Evolutionary conservation across 2,113 vertebrate genomes (phyloP).

Genomic region (Rhea pennata): DNA sequence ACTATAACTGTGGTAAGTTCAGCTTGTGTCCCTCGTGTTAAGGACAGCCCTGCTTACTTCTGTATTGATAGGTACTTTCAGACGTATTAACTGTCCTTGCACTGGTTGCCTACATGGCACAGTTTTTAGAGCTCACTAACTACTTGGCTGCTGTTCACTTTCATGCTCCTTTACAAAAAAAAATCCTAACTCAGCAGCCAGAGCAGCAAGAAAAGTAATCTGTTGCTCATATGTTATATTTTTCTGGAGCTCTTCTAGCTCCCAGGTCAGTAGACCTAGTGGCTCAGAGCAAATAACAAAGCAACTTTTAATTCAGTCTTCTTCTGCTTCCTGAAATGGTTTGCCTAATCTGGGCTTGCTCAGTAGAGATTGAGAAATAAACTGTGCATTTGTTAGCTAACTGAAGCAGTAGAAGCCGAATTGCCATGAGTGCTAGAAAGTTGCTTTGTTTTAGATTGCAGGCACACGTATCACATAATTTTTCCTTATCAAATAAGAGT

Average conservation of each 20-base stretch:
- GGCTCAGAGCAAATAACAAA: neutral
- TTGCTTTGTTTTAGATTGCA: neutral
- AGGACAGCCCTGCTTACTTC: neutral
- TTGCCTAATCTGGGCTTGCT: neutral
- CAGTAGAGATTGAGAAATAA: neutral
- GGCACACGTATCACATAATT: fast-evolving
- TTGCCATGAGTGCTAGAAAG: neutral
- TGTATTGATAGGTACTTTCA: neutral
- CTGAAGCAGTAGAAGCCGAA: neutral
- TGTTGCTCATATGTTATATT: neutral
- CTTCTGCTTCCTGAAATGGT: neutral
- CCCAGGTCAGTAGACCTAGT: neutral
- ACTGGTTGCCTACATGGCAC: neutral
- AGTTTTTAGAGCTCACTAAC: neutral
- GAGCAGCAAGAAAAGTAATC: neutral
- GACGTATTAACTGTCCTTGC: neutral
- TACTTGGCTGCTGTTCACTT: neutral
- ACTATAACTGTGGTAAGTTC: neutral
- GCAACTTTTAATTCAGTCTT: neutral
- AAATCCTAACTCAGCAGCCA: neutral
- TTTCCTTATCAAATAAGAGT: neutral
- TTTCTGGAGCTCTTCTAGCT: neutral
- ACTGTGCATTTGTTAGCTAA: neutral
- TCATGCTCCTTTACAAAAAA: neutral
- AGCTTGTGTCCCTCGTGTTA: neutral